A percentile compares a stretch with the other conserved stretches of the same genome.
phyloP scores from a whole-genome alignment of 2,797 vertebrate species.

The Allobates femoralis region DNA sequence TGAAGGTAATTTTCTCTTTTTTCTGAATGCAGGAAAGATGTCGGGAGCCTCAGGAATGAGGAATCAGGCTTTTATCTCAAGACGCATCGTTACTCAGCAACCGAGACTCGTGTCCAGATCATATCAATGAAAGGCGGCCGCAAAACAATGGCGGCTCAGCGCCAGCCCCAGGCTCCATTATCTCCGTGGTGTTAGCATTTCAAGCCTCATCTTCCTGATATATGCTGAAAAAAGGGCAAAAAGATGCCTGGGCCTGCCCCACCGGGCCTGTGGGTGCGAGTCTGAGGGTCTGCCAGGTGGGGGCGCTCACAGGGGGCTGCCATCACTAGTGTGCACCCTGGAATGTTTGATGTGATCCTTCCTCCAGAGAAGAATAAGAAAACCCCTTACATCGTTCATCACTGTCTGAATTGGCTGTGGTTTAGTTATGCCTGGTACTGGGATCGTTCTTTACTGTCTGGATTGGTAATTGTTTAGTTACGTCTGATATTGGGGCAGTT shows the following conservation, averaged over 20 bases:
- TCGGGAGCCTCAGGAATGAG: background rate
- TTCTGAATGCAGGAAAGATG: conserved; percentile 12
- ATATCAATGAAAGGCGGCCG: conserved; percentile 13
- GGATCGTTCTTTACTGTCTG: no score
- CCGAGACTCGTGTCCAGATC: conserved; percentile 14
- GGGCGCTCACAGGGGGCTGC: background rate
- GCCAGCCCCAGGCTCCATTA: conserved; percentile 10
- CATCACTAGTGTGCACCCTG: conserved; percentile 19
- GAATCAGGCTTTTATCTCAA: conserved; percentile 35
- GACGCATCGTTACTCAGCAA: conserved; percentile 20
- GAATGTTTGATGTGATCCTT: conserved; percentile 3
- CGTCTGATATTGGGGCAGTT: no score
- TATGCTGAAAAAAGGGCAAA: background rate
- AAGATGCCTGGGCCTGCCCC: background rate
- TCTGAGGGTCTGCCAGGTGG: background rate
- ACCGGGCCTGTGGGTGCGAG: background rate
- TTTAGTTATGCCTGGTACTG: no score
- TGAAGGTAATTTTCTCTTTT: background rate
- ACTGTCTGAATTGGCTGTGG: no score
- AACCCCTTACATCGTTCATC: background rate
- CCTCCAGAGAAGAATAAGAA: background rate
- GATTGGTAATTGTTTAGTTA: no score
- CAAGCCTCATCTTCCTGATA: background rate
- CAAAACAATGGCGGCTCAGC: conserved; percentile 7
- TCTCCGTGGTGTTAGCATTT: background rate